Evolutionary conservation across 2,888 invertebrate species (phyloP), one percentile per base, ranked within the genome.

Genomic region (Drosophila lacicola): DNA sequence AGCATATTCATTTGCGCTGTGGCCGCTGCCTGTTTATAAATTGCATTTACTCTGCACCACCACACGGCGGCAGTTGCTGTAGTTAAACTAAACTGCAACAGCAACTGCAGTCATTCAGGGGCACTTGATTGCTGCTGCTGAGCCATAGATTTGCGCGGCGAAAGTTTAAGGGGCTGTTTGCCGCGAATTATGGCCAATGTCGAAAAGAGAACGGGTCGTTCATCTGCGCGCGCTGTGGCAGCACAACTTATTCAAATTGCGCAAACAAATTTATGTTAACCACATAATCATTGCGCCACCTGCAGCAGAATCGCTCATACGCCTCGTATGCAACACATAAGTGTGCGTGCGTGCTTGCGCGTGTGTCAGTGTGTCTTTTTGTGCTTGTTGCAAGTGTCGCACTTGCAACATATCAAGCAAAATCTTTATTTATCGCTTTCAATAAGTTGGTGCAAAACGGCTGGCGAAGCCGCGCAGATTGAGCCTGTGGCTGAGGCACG

Each of bases 351-450:
- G 33, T 25, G 14, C 29, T 8, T 29, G 29, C 29, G 8, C 8
- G 29, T 13, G 17, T 17, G 17, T 34, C 17, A 19, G 44, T 55
- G 14, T 17, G 34, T 44, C 6, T 13, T 2, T 49, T 6, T 29
- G 13, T 61, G 29, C 69, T 55, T 70, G 62, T 37, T 60, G 63
- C 70, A 47, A 46, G 36, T 41, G 50, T 53, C 36, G 68, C 57
- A 39, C 17, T 53, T 54, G 65, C 68, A 65, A 71, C 73, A 53
- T 73, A 82, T 83, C 74, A 74, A 55, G 67, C 68, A 60, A 75
- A 85, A 90, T 86, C 90, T 89, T 88, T 90, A 90, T 90, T 90
- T 90, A 90, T 90, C 74, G 90, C 82, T 83, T 83, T 87, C 90
- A 90, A 90, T 90, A 90, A 89, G 86, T 83, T 82, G 87, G 69